Percentiles rank a stretch among this genome's conserved stretches.
Evolutionary conservation across 2,888 invertebrate species (phyloP).

Genomic region (Cataglyphis cursor): DNA sequence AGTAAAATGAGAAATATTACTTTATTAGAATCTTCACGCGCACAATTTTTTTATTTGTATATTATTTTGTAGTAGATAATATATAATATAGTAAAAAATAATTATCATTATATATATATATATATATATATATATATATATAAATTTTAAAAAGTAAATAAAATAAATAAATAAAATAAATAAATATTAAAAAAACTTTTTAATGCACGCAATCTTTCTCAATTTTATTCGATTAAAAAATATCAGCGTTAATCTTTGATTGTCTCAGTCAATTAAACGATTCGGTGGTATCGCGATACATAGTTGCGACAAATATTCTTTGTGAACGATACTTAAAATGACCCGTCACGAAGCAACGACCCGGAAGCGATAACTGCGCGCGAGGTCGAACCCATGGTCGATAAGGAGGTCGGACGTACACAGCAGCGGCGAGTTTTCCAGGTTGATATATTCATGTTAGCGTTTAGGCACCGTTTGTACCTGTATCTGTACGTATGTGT

Average conservation of each 20-base stretch:
- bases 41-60: neutral
- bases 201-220: neutral
- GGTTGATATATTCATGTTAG: constrained; percentile 60
- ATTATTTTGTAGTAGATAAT: neutral
- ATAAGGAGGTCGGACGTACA: constrained; percentile 79
- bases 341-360: constrained; percentile 78
- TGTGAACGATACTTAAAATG: constrained; percentile 78
- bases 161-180: neutral
- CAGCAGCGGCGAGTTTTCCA: constrained; percentile 62
- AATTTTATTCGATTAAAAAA: neutral
- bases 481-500: constrained; percentile 13
- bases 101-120: no score
- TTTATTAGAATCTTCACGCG: neutral
- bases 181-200: neutral
- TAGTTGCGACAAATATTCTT: constrained; percentile 41
- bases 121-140: neutral
- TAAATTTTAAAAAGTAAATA: neutral
- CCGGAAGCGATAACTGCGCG: constrained; percentile 80
- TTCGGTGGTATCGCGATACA: neutral
- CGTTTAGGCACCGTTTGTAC: constrained; percentile 62
- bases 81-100: no score
- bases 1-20: neutral
- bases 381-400: constrained; percentile 81
- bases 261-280: neutral
- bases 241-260: neutral